A percentile compares a stretch with the other conserved stretches of the same genome.
Conservation (phyloP, 1,140 invertebrate species). For the Sarcophaga peregrina region DNA sequence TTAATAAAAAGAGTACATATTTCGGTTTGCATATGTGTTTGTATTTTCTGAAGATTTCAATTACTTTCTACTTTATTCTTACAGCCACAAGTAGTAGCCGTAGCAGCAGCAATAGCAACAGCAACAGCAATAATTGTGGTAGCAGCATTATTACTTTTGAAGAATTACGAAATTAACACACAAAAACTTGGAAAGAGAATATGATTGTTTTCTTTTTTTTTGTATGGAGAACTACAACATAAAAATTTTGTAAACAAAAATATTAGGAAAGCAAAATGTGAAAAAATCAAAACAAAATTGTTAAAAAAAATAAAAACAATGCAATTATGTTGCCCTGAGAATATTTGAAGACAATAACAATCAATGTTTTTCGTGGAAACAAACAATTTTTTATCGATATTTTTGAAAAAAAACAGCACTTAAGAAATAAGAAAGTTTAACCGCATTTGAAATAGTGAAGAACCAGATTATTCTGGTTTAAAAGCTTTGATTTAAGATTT, state of each 20-base stretch:
- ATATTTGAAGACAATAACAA: too few relatives aligned
- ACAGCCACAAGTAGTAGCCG: background rate
- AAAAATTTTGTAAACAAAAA: constrained; percentile 9
- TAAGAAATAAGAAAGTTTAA: background rate
- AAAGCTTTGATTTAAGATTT: too few relatives aligned
- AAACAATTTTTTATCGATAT: too few relatives aligned
- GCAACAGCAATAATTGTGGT: too few relatives aligned
- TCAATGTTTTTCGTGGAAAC: too few relatives aligned
- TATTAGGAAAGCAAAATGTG: constrained; percentile 21
- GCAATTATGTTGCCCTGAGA: background rate
- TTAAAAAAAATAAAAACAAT: background rate
- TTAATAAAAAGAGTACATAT: too few relatives aligned
- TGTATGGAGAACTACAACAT: too few relatives aligned
- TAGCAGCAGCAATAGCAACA: too few relatives aligned
- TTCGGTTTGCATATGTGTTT: too few relatives aligned
- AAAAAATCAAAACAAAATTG: constrained; percentile 26
- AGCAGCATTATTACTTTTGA: too few relatives aligned
- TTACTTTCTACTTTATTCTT: background rate
- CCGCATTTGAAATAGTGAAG: too few relatives aligned
- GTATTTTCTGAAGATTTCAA: background rate
- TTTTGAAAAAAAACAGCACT: background rate
- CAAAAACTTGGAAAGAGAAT: background rate
- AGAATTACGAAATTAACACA: constrained; percentile 13
- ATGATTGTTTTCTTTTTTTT: background rate
- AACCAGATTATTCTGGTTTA: too few relatives aligned